Conservation (phyloP, 2,888 invertebrate genomes). For the Melieria omissa region DNA sequence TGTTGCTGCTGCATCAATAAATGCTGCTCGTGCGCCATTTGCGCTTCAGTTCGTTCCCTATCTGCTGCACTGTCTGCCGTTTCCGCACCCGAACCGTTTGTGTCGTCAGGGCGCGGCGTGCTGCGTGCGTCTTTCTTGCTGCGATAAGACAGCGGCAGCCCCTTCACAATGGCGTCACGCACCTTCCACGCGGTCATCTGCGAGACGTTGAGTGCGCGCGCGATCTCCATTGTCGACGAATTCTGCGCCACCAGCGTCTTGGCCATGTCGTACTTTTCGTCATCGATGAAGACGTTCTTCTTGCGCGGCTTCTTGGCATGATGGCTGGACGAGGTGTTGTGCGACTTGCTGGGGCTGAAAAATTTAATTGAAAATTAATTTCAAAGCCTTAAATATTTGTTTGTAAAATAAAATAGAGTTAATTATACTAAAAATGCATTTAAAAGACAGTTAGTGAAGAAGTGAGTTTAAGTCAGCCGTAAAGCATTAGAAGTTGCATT, state of each 20-base stretch:
- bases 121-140: slow-evolving; percentile 54
- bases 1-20: slow-evolving; percentile 46
- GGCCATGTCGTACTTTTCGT: slow-evolving; percentile 65
- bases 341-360: slow-evolving; percentile 21
- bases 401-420: no score
- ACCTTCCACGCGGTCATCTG: slow-evolving; percentile 67
- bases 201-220: slow-evolving; percentile 63
- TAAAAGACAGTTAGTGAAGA: no score
- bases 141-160: slow-evolving; percentile 64
- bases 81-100: slow-evolving; percentile 18
- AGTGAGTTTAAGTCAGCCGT: no score
- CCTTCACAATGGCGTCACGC: slow-evolving; percentile 65
- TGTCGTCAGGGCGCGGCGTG: slow-evolving; percentile 32
- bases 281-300: slow-evolving; percentile 65
- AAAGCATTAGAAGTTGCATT: no score
- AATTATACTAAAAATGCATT: no score
- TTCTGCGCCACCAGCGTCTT: slow-evolving; percentile 63
- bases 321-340: slow-evolving; percentile 3
- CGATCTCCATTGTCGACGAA: slow-evolving; percentile 65
- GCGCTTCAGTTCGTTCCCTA: slow-evolving; percentile 34
- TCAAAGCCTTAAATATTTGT: no score
- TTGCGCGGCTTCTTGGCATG: slow-evolving; percentile 62
- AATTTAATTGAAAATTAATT: no score
- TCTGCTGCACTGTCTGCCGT: not conserved
- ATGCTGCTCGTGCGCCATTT: slow-evolving; percentile 43